Percentiles rank a stretch among this genome's conserved stretches.
Evolutionary conservation across 2,888 invertebrate species (phyloP).

Genomic region (Protophormia terraenovae): DNA sequence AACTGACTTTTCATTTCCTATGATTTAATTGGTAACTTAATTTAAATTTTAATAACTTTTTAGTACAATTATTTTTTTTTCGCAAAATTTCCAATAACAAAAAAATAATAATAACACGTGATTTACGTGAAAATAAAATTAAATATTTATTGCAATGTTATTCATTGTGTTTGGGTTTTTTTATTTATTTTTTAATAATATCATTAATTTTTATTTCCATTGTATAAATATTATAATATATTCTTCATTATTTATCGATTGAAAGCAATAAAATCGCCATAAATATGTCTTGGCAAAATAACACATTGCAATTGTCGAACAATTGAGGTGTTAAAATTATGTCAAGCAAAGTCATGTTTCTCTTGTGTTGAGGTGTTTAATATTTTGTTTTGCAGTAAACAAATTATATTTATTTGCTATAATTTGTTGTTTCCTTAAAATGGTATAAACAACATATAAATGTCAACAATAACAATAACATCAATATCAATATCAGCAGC

Average conservation of each 20-base stretch:
- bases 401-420: background rate
- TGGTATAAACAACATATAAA: constrained; percentile 9
- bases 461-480: background rate
- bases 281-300: background rate
- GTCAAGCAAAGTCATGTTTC: constrained; percentile 6
- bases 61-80: background rate
- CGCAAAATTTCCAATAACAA: background rate
- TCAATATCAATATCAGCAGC: background rate
- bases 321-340: constrained; percentile 45
- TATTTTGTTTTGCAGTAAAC: background rate
- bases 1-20: too few relatives aligned
- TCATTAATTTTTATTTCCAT: too few relatives aligned
- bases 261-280: constrained; percentile 10
- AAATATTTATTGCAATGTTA: too few relatives aligned
- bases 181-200: background rate
- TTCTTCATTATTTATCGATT: constrained; percentile 36
- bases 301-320: background rate
- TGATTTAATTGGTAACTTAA: too few relatives aligned
- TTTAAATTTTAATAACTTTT: background rate
- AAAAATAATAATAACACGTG: background rate
- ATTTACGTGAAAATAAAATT: constrained; percentile 14
- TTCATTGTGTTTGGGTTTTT: background rate
- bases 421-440: background rate
- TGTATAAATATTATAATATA: constrained; percentile 2
- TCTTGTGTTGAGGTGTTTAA: background rate